phyloP scores from a whole-genome alignment of 1,140 invertebrate genomes.

The Venustaconcha ellipsiformis region DNA sequence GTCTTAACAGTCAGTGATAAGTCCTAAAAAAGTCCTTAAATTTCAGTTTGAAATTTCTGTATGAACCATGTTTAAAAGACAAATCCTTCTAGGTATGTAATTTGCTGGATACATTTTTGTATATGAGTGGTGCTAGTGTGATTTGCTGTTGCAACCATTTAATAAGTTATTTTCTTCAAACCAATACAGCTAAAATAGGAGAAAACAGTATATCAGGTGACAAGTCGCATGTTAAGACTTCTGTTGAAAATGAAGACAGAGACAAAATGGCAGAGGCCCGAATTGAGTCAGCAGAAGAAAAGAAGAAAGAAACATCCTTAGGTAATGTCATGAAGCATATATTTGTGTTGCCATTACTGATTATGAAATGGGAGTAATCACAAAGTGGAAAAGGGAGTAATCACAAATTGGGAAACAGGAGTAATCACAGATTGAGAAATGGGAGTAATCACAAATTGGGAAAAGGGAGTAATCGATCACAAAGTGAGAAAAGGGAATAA shows the following conservation, averaged over 20 bases:
- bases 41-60: no score
- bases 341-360: background rate
- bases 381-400: no score
- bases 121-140: background rate
- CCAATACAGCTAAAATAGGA: background rate
- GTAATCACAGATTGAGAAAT: no score
- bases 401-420: no score
- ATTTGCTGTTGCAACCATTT: background rate
- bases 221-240: constrained; percentile 1
- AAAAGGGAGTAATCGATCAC: no score
- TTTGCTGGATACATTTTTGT: background rate
- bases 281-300: constrained; percentile 48
- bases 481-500: no score
- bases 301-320: constrained; percentile 48
- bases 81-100: background rate
- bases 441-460: no score
- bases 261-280: constrained; percentile 24
- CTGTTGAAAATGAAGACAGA: no score
- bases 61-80: no score
- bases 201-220: background rate
- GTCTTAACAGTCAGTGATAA: no score
- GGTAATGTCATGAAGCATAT: constrained; percentile 37
- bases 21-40: no score
- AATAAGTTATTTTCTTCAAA: background rate
- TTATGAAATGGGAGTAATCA: no score